Evolutionary conservation across 1,140 invertebrate genomes (phyloP), one percentile per base, ranked within the genome.

Genomic region (Delia radicum): DNA sequence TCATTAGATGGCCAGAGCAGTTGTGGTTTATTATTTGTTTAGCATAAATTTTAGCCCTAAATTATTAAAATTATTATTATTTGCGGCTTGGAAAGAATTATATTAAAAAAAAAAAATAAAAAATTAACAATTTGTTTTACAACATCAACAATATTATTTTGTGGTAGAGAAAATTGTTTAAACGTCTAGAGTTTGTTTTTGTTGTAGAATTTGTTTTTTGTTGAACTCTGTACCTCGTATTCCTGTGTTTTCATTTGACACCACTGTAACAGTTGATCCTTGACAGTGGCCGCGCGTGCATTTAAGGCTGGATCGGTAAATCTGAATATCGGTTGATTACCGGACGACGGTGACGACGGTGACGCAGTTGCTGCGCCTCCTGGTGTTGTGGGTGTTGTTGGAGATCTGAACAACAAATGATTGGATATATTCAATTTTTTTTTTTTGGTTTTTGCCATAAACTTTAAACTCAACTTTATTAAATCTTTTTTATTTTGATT

Each of bases 211-310:
- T 67, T 74, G 37, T 69, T 76, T 33, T 69, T 71, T 77, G 61
- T 75, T 48, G 67, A 48, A 77, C 80, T 79, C 76, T 78, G 84
- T 85, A 97, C 96, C 92, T 97, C 93, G 88, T 98, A 99, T 88
- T 96, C 96, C 89, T 93, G 92, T 80, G 96, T 98, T 91, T 97
- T 97, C 87, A 94, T 92, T 88, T 96, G 94, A 89, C 95, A 96
- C 97, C 97, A 99, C 86, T 94, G 91, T 87, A 99, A 91, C 82
- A 98, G 91, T 87, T 96, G 92, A 87, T 98, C 95, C 92, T 98
- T 99, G 87, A 97, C 96, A 88, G 94, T 94, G 87, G 91, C 93
- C 79, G 96, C 95, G 89, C 93, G 96, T 87, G 93, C 90, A 87
- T 91, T 92, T 87, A 96, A 90, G 86, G 91, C 91, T 81, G 93